A percentile compares a stretch with the other conserved stretches of the same genome.
These are phyloP conservation scores for Grammomys surdaster DNA, from an alignment of 2,113 vertebrate genomes.

Conservation along the genomic window DNA sequence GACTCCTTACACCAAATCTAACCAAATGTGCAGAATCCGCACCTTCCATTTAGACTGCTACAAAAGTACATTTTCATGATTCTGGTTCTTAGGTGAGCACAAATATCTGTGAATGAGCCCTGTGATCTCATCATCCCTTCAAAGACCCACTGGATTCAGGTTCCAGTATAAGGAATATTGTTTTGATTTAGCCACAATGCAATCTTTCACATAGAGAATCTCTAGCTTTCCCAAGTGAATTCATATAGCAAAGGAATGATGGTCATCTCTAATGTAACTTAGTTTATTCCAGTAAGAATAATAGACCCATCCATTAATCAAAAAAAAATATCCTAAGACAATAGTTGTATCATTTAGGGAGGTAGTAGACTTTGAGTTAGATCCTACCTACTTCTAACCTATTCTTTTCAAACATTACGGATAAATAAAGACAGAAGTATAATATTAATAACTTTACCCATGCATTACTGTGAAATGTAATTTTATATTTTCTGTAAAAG, in stretches of 20 bases:
- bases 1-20: background rate
- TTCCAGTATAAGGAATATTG: background rate
- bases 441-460: background rate
- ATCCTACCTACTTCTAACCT: background rate
- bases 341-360: background rate
- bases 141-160: background rate
- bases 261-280: background rate
- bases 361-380: background rate
- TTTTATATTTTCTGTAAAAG: constrained; percentile 29
- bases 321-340: background rate
- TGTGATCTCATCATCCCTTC: background rate
- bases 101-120: background rate
- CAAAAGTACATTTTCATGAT: background rate
- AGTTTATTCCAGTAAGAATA: background rate
- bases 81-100: background rate
- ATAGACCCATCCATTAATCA: background rate
- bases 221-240: background rate
- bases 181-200: background rate
- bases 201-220: background rate
- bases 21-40: background rate
- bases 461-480: background rate
- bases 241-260: background rate
- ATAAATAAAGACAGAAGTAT: background rate
- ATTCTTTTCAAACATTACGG: background rate
- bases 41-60: background rate